Base-by-base conservation (phyloP, 2,113 vertebrate genomes). In the Muscicapa adusta region DNA sequence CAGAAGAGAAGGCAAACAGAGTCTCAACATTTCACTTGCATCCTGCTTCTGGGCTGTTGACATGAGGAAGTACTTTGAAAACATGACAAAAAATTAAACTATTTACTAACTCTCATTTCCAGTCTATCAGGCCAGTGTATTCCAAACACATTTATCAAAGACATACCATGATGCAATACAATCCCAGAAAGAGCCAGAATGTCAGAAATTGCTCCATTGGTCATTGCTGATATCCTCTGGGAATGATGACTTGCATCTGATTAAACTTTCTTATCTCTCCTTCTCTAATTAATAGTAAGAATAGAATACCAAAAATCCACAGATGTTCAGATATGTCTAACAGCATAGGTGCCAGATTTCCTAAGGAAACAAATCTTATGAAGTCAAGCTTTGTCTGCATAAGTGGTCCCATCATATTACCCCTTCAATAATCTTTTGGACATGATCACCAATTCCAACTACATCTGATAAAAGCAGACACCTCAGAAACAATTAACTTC, bases 31-130 rank as follows among this genome's bases (percentile, higher is more conserved):
- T 72, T 95, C 28, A 29, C 19, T 89, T 80, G 29, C 23, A 51
- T 88, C 89, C 63, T 91, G 73, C 51, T 73, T 93, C 67, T 73
- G 88, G 14, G 29, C n/a, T 94, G 79, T 82, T 96, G 89, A 94
- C 85, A 89, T 84, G 83, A 94, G 72, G 88, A 97, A 95, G 79
- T 89, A 94, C 63, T 96, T 96, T 94, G 40, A 85, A 97, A 97
- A 97, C 80, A 96, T 86, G 71, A 97, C 95, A 96, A 96, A 83
- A 62, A 70, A 70, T 50, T 63, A 48, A 57, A 33, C 12, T 76
- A 48, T 83, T 76, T 76, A 62, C 22, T 89, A 61, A 81, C 25
- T 47, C 29, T 36, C 12, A 50, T 91, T 96, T 93, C 76, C 54
- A 97, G 63, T 93, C 94, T 91, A 93, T 91, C 92, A 95, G 74